Percentiles rank a stretch among this genome's conserved stretches.
phyloP scores from a whole-genome alignment of 2,888 invertebrate genomes.

The Metalampra italica region DNA sequence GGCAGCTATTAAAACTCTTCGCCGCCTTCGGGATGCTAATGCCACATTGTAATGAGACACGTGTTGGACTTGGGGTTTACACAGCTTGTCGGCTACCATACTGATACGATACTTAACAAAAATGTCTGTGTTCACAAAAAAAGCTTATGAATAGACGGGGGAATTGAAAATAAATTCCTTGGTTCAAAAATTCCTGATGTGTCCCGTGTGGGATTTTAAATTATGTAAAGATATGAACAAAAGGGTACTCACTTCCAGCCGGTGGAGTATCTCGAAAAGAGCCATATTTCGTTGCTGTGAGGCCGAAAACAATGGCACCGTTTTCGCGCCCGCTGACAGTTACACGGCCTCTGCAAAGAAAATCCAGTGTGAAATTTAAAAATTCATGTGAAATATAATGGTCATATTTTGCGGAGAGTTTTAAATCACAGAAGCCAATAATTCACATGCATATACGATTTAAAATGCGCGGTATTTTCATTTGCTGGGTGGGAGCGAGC shows the following conservation, averaged over 20 bases:
- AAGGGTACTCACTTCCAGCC: constrained; percentile 89
- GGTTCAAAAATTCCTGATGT: constrained; percentile 20
- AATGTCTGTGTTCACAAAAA: constrained; percentile 29
- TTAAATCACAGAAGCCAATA: constrained; percentile 37
- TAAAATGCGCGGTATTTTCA: constrained; percentile 60
- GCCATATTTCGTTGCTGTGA: constrained; percentile 96
- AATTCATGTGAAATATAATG: constrained; percentile 14
- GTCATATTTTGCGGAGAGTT: constrained; percentile 8
- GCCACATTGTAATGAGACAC: constrained; percentile 46
- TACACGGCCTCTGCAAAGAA: constrained; percentile 90
- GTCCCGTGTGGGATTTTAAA: constrained; percentile 27
- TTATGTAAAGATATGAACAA: constrained; percentile 28
- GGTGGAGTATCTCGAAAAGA: constrained; percentile 97
- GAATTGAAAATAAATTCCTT: constrained; percentile 30
- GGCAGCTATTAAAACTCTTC: constrained; percentile 32
- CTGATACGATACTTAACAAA: constrained; percentile 28
- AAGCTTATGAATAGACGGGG: constrained; percentile 41
- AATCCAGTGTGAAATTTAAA: constrained; percentile 29
- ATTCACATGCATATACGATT: constrained; percentile 44
- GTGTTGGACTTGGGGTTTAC: constrained; percentile 48
- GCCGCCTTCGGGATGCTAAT: constrained; percentile 31
- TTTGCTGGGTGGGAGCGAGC: constrained; percentile 48
- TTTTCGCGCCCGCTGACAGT: constrained; percentile 92
- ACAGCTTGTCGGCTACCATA: constrained; percentile 35
- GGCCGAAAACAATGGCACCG: constrained; percentile 95